Base-by-base conservation (phyloP, 2,888 invertebrate species). In the Amaurobius ferox region DNA sequence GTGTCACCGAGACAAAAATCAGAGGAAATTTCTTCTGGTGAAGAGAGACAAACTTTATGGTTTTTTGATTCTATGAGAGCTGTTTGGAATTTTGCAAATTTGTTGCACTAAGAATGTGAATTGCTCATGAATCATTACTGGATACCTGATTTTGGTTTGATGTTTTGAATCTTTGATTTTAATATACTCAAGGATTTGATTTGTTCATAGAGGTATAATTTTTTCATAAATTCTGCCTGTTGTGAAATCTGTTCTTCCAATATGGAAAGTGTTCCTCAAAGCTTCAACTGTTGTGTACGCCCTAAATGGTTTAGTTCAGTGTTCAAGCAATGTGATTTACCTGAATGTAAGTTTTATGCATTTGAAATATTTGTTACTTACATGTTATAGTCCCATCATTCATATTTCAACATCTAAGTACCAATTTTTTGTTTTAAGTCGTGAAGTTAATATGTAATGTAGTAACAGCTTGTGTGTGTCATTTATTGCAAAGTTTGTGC, bases 61-160 rank as follows among this genome's bases (percentile, higher is more conserved):
- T 72, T 80, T 61, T 55, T 87, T 72, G 80, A 72, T 67, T 87
- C 87, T 3, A 64, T 88, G 70, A 88, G 80, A 85, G 88, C 87
- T 70, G 86, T 86, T 28, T 88, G 88, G 88, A 88, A 86, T 79
- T 48, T 86, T 73, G 88, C 89, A 62, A 81, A 90, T 86, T 74
- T 86, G n/a, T 68, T 88, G 19, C 85, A 86, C 61, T 88, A 32
- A 80, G 39, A 72, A 44, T 62, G 23, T 55, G 30, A 19, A 19
- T 55, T 61, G 26, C 35, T 66, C 11, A 71, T 44, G 40, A 44
- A 30, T 30, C 39, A 72, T 73, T 55, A 32, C 23, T 55, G 13
- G 55, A 44, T 79, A 79, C 68, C 19, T 67, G 61, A 78, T 39
- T 55, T 16, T 61, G 0, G 7, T 55, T 55, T n/a, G n/a, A n/a